Percentiles rank a stretch among this genome's conserved stretches.
These are phyloP conservation scores for Corvus hawaiiensis DNA, from an alignment of 2,113 vertebrate genomes.

Conservation along the genomic window DNA sequence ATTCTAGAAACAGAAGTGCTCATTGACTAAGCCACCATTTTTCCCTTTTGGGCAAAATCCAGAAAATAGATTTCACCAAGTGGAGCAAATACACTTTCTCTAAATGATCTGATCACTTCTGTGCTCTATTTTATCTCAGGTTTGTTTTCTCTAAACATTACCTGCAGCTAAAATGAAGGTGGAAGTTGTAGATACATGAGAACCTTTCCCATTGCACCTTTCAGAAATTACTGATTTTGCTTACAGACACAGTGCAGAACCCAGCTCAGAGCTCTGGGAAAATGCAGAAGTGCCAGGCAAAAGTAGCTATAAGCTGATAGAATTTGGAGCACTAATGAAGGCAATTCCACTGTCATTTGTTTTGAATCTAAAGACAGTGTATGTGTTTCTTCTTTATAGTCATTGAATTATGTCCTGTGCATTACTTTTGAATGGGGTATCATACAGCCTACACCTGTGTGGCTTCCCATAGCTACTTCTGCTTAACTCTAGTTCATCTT, in stretches of 20 bases:
- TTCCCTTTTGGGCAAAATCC: neutral
- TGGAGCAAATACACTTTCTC: neutral
- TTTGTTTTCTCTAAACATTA: neutral
- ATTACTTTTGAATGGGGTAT: neutral
- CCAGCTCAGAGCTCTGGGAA: neutral
- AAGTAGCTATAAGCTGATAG: neutral
- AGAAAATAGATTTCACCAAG: neutral
- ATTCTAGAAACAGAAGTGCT: neutral
- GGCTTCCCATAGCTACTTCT: neutral
- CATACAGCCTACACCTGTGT: neutral
- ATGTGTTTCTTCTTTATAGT: neutral
- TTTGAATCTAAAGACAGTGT: neutral
- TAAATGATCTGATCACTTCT: neutral
- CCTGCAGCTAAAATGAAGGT: neutral
- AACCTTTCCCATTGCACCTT: neutral
- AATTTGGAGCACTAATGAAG: neutral
- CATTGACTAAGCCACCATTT: neutral
- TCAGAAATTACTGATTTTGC: neutral
- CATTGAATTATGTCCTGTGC: neutral
- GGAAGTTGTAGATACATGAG: neutral
- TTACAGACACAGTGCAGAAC: neutral
- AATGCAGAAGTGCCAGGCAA: neutral
- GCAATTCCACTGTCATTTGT: neutral
- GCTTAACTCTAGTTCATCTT: neutral
- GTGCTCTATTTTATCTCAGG: neutral